Conservation (phyloP, 2,888 invertebrate genomes). For the Tricholauxania praeusta region DNA sequence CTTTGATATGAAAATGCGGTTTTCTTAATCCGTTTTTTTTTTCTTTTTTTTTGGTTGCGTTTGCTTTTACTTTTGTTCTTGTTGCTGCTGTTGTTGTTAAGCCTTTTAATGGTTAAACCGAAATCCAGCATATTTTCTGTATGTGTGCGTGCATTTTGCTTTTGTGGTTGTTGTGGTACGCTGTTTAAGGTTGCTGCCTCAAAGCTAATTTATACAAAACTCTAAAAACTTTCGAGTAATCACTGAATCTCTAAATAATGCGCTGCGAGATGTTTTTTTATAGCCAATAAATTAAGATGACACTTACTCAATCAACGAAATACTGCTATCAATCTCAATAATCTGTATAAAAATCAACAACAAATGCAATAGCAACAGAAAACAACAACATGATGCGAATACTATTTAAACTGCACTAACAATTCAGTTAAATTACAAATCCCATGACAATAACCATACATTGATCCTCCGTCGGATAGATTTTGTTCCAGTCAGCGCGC, state of each 20-base stretch:
- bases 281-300: conserved; percentile 1
- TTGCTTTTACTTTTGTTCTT: not conserved
- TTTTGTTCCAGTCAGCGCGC: not conserved
- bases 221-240: too few relatives aligned
- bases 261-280: too few relatives aligned
- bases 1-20: conserved; percentile 40
- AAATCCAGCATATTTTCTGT: too few relatives aligned
- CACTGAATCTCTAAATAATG: too few relatives aligned
- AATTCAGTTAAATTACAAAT: not conserved
- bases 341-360: not conserved
- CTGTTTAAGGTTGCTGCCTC: too few relatives aligned
- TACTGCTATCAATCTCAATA: not conserved
- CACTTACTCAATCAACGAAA: not conserved
- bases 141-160: too few relatives aligned
- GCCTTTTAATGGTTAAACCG: too few relatives aligned
- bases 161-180: too few relatives aligned
- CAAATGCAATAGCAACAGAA: not conserved
- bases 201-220: too few relatives aligned
- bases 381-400: not conserved
- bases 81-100: not conserved
- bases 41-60: not conserved
- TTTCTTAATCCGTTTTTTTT: conserved; percentile 27
- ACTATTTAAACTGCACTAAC: not conserved
- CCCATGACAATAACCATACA: conserved; percentile 1
- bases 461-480: not conserved